Evolutionary conservation across 1,140 invertebrate genomes (phyloP), one percentile per base, ranked within the genome.

Genomic region (Drosophila quadrilineata): DNA sequence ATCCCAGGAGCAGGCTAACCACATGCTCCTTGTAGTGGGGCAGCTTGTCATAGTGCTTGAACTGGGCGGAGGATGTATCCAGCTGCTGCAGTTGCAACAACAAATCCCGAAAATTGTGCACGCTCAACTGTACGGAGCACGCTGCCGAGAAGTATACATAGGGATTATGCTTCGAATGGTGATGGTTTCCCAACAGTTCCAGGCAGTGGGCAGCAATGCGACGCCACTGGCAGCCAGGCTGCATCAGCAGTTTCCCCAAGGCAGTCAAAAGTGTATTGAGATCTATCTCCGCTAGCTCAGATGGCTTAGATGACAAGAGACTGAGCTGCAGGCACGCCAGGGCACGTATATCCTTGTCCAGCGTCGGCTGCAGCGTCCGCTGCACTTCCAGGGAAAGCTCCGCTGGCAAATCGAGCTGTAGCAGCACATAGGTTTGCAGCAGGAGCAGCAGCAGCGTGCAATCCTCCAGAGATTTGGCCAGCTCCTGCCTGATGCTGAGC

Each of bases 91-190:
- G 82, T 63, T 93, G 90, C 38, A 94, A 90, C 3, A 97, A 85
- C 79, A 95, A 94, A 9, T 95, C 93, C 57, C 96, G 91, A 77
- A 97, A 98, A 14, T 93, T 94, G 45, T 95, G 92, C 2, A 98
- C 92, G 8, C 92, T 91, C 0, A 93, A 89, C 58, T 91, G 91
- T 29, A 93, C 93, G 19, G 89, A 91, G 91, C 98, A 96, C 2
- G 94, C 93, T 53, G 91, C 82, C 63, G 93, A 92, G 79, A 94
- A 95, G 48, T 94, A 90, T 24, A 91, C 90, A 73, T 96, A 96
- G 0, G 87, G 87, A 67, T 77, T 71, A 0, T 43, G 9, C 19
- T 66, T 71, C 29, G 17, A 9, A 43, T 6, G 14, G 17, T 12
- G 14, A n/a, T n/a, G n/a, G n/a, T n/a, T n/a, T n/a, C 66, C 46